Base-by-base conservation (phyloP, 2,888 invertebrate genomes). In the Agrochola lychnidis region DNA sequence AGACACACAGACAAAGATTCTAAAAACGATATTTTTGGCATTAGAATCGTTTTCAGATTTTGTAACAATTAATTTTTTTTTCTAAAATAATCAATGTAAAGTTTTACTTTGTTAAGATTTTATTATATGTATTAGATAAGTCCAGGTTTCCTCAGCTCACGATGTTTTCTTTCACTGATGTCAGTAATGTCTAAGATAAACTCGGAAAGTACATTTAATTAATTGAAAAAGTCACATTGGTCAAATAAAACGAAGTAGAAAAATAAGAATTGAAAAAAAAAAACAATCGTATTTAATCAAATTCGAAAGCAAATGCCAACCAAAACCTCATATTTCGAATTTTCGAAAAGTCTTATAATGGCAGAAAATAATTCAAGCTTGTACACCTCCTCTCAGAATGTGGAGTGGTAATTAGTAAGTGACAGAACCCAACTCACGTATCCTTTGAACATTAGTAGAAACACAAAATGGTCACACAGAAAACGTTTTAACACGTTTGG, bases 381-480 rank as follows among this genome's bases (percentile, higher is more conserved):
- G 25, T 19, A 14, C 19, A 25, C 56, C 36, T 36, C 40, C 25
- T 22, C 19, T 22, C 40, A 40, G 1, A 19, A 42, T 19, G 6
- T 19, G 48, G 40, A 71, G 48, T n/a, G 57, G 42, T 76, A 66
- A 76, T 59, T 53, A 79, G 56, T 64, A 56, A 25, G 7, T 51
- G 57, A 79, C 42, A 51, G 42, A 57, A 69, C 45, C 45, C 53
- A 19, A 53, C 76, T 76, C 82, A 64, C 4, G 53, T 40, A n/a
- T 59, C 48, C 63, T 81, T 56, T 68, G 19, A 53, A 22, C 42
- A 56, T 78, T 30, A 51, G 14, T 66, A 51, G 30, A 68, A 56
- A 68, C 57, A 76, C 30, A 62, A 74, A 76, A 79, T 62, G 67
- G 56, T 61, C 45, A 22, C 64, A 36, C 19, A 45, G n/a, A 42